These are phyloP conservation scores for Ptilodon capucinus DNA, from an alignment of 2,888 invertebrate genomes.

Conservation along the genomic window DNA sequence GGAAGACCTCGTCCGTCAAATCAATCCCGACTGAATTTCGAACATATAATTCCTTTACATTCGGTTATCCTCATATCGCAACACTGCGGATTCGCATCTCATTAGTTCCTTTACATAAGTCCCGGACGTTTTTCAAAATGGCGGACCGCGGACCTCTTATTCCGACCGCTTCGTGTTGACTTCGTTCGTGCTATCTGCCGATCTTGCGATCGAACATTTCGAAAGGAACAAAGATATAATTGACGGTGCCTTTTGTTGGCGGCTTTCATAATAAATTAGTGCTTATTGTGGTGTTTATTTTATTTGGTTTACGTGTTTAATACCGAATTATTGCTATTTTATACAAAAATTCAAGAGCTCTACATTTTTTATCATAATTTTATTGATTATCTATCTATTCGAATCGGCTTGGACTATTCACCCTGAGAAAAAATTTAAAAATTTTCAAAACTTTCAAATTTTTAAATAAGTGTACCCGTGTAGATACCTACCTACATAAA, in stretches of 20 bases:
- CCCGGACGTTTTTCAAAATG: constrained; percentile 35
- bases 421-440: too few relatives aligned
- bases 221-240: constrained; percentile 17
- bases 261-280: background rate
- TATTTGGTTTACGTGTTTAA: background rate
- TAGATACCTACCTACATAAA: too few relatives aligned
- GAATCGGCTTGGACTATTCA: too few relatives aligned
- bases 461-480: too few relatives aligned
- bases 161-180: constrained; percentile 32
- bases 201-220: constrained; percentile 20
- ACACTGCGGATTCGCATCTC: constrained; percentile 26
- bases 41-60: too few relatives aligned
- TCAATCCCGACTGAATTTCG: too few relatives aligned
- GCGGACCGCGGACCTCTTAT: constrained; percentile 25
- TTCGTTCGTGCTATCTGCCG: constrained; percentile 27
- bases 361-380: too few relatives aligned
- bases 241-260: constrained; percentile 12
- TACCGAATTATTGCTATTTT: too few relatives aligned
- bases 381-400: too few relatives aligned
- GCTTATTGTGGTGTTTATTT: background rate
- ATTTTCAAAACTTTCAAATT: too few relatives aligned
- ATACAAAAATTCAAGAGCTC: too few relatives aligned
- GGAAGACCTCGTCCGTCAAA: too few relatives aligned
- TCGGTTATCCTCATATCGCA: background rate
- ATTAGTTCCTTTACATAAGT: constrained; percentile 43